A percentile compares a stretch with the other conserved stretches of the same genome.
Evolutionary conservation across 2,797 vertebrate genomes (phyloP).

Genomic region (Pogoniulus pusillus): DNA sequence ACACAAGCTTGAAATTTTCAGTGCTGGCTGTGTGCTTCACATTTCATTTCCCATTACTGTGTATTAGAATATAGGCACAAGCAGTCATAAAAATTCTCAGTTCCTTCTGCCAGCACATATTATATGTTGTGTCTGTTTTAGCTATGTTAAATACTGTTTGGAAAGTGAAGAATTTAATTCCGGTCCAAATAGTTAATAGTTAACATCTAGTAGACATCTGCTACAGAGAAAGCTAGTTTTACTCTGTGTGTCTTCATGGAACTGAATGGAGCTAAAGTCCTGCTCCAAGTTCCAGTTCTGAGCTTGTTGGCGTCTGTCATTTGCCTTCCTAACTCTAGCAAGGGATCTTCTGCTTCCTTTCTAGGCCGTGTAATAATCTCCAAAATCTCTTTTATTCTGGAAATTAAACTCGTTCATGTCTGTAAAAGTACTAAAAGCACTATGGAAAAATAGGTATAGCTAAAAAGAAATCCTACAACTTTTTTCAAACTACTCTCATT

Average conservation of each 20-base stretch:
- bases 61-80: neutral
- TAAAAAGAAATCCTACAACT: neutral
- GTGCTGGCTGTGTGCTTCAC: neutral
- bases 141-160: neutral
- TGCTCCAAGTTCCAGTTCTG: neutral
- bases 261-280: neutral
- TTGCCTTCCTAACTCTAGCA: neutral
- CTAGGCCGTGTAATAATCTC: neutral
- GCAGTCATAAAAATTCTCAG: neutral
- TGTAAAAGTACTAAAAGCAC: slow-evolving; percentile 2
- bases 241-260: neutral
- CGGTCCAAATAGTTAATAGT: neutral
- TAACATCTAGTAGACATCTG: neutral
- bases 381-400: neutral
- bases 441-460: neutral
- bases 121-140: neutral
- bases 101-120: neutral
- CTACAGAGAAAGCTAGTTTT: neutral
- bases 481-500: neutral
- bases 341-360: neutral
- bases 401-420: neutral
- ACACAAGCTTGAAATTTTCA: neutral
- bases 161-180: neutral
- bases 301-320: neutral
- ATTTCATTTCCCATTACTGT: neutral